Evolutionary conservation across 2,888 invertebrate genomes (phyloP), one percentile per base, ranked within the genome.

Genomic region (Lordiphosa fenestrarum): DNA sequence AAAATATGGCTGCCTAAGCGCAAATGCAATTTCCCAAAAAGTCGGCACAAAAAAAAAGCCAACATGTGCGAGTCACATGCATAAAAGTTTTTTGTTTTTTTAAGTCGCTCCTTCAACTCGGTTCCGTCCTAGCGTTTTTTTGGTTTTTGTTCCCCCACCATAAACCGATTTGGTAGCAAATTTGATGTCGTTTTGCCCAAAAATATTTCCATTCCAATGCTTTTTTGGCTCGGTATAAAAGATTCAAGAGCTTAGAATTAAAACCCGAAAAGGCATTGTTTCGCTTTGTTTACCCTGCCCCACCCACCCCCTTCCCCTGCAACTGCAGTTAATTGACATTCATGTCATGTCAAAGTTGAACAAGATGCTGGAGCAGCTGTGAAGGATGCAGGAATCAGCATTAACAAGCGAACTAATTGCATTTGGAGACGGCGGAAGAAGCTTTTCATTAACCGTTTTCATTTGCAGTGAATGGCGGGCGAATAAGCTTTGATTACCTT

Each of bases 151-250:
- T 19, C 12, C 6, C 38, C 38, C 38, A 48, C 44, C 49, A 46
- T 62, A 62, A 62, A 62, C 62, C 62, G 62, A 62, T 62, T 62
- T 64, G 65, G 55, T 64, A 46, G 63, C 62, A 49, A 62, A 64
- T 62, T 62, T 64, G 42, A 64, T 62, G 65, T 55, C 65, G 49
- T 19, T 62, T 19, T 19, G 19, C 3, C 19, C 4, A 19, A 19
- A 19, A 19, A 19, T 64, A 51, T 64, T 62, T 64, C 60, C 60
- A 61, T 46, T 61, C 15, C 52, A 36, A 44, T 61, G 61, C 40
- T 9, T 7, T 36, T n/a, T 35, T 23, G 39, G 50, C 39, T 0
- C 19, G 19, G 4, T 4, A 19, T 19, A 19, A 19, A 19, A 19
- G 19, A 19, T 50, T 42, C 25, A 39, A 49, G 37, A 30, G 40